Evolutionary conservation across 2,888 invertebrate genomes (phyloP), one percentile per base, ranked within the genome.

Genomic region (Scaptomyza reducta): DNA sequence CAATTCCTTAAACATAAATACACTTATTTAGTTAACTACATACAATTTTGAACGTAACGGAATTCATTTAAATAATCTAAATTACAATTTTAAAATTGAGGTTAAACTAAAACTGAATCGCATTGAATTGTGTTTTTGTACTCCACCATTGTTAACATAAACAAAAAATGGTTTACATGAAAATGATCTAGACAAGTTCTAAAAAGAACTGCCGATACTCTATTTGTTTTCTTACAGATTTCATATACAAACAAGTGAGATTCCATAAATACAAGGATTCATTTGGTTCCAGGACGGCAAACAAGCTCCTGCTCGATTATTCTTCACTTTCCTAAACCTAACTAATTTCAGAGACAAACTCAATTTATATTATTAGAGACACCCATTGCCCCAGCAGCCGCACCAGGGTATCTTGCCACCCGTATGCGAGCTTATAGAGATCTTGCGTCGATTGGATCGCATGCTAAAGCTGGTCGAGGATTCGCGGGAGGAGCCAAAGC

Each of bases 361-460:
- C n/a, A 41, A 29, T 18, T 38, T 13, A 11, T 2, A 16, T 2
- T 14, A 4, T 61, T 72, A 83, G 29, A 83, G 87, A 50, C 92
- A 92, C 3, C 92, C 91, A 69, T 92, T 92, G 35, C 92, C 92
- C 92, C 92, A 92, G 72, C 92, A 92, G 25, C 91, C 92, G 63
- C 92, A 92, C 92, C 92, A 92, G 27, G 92, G 92, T 65, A 92
- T 92, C 70, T 92, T 92, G 14, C 91, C 91, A 50, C 89, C 91
- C 16, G 90, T 90, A 63, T 92, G 91, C 18, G 92, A 92, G 66
- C 90, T 91, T 31, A 91, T 88, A 6, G 92, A 92, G 35, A 91
- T 89, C 79, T 92, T 92, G 14, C 92, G 88, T 22, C 91, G 86
- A 61, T 89, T 90, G 38, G 92, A 92, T 47, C 90, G 90, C 85